Conservation (phyloP, 37 sponge, comb jelly and placozoan species). For the Halisarca cf. caerulea region DNA sequence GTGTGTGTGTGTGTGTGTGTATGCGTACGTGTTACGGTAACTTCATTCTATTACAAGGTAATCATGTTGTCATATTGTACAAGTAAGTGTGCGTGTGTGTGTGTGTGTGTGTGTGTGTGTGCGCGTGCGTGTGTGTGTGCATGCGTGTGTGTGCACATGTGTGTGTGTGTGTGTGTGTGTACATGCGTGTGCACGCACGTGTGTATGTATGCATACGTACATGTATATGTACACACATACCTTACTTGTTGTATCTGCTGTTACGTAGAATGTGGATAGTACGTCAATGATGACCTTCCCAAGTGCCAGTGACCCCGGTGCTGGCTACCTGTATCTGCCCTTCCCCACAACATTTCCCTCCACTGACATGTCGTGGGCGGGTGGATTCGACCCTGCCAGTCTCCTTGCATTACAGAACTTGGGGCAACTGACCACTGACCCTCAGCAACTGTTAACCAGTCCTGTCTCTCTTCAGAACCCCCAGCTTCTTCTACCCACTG, state of each 20-base stretch:
- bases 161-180: too few relatives aligned
- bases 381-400: not conserved
- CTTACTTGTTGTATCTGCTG: not conserved
- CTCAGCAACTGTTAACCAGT: not conserved
- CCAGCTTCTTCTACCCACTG: not conserved
- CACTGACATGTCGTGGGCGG: not conserved
- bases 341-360: not conserved
- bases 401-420: not conserved
- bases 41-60: not conserved
- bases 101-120: not conserved
- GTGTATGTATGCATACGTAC: not conserved
- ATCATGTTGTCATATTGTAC: not conserved
- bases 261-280: not conserved
- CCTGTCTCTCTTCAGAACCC: constrained; percentile 5
- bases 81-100: not conserved
- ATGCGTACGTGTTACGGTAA: not conserved
- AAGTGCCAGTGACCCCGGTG: not conserved
- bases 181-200: too few relatives aligned
- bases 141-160: too few relatives aligned
- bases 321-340: constrained; percentile 10
- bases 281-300: constrained; percentile 1
- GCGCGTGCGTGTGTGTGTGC: too few relatives aligned
- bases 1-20: constrained; percentile 22
- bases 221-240: not conserved
- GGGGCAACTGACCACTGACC: constrained; percentile 1